These are phyloP conservation scores for Plutomurus gul DNA, from an alignment of 1,140 invertebrate species.

Conservation along the genomic window DNA sequence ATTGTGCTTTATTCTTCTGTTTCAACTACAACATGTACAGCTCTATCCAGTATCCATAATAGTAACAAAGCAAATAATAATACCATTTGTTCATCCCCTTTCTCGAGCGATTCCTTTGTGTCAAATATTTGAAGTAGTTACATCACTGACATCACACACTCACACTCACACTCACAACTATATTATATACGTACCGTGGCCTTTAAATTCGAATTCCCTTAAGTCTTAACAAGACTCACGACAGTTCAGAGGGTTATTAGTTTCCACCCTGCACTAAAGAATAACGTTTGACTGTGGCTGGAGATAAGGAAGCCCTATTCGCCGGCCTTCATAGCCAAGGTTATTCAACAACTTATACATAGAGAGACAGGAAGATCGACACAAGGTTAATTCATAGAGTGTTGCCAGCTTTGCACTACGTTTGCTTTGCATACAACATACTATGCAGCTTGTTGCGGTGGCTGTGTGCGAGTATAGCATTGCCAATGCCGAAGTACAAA, in stretches of 20 bases:
- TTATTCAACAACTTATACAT: conserved; percentile 35
- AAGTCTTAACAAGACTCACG: neutral
- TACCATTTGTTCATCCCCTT: too few relatives aligned
- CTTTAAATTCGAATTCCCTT: too few relatives aligned
- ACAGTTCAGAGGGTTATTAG: conserved; percentile 15
- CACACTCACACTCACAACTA: too few relatives aligned
- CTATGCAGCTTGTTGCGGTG: neutral
- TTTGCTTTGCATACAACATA: neutral
- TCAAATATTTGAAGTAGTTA: too few relatives aligned
- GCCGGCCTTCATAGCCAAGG: conserved; percentile 45
- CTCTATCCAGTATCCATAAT: too few relatives aligned
- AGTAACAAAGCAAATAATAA: too few relatives aligned
- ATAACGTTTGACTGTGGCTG: conserved; percentile 24
- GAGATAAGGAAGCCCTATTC: conserved; percentile 46
- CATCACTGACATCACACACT: too few relatives aligned
- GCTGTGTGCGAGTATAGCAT: neutral
- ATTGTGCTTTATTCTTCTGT: too few relatives aligned
- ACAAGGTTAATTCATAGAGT: conserved; percentile 48
- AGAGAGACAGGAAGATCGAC: conserved; percentile 47
- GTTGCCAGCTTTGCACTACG: conserved; percentile 35
- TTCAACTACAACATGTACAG: too few relatives aligned
- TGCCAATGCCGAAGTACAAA: neutral
- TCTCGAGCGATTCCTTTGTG: too few relatives aligned
- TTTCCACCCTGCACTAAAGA: conserved; percentile 21
- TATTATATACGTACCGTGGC: too few relatives aligned